Evolutionary conservation across 92 coral and sea anemone species (phyloP), one percentile per base, ranked within the genome.

Genomic region (Galaxea fascicularis): DNA sequence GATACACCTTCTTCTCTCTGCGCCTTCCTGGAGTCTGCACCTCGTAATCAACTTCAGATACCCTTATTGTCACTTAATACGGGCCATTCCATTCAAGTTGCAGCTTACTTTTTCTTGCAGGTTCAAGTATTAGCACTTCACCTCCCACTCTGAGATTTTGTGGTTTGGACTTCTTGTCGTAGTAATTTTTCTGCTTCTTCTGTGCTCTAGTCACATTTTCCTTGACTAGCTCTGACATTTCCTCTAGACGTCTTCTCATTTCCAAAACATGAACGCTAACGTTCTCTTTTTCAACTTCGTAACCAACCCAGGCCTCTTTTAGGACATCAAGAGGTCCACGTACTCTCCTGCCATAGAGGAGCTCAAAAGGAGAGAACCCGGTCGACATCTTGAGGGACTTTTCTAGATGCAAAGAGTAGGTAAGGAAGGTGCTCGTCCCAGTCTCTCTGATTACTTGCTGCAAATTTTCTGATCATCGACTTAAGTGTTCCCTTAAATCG

Each of bases 391-490:
- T 85, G 86, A 29, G 84, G 87, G 52, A 84, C 86, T 49, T 78
- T 82, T 51, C 89, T 65, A 56, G 76, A 91, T 13, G 94, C 91
- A 57, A 91, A 78, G 52, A 91, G 46, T 47, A 86, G 66, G 41
- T 29, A 41, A 49, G 85, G 77, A n/a, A 88, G 74, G 28, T 52
- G 62, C 74, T 72, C 60, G 62, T 91, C 86, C 92, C 92, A 91
- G 60, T 91, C 78, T 8, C 64, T 52, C 54, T 85, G 90, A 27
- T 85, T 65, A 15, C 57, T 78, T 76, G 29, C 74, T 21, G 66
- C 27, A 9, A 85, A 28, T 41, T 77, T 80, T 52, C 82, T 67
- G 25, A 91, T 30, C 85, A 88, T 90, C 45, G 90, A 31, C 71
- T 90, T 86, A 29, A 90, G 56, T 3, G 93, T 85, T 35, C 84